Conservation (phyloP, 2,797 vertebrate species). For the Numenius phaeopus region DNA sequence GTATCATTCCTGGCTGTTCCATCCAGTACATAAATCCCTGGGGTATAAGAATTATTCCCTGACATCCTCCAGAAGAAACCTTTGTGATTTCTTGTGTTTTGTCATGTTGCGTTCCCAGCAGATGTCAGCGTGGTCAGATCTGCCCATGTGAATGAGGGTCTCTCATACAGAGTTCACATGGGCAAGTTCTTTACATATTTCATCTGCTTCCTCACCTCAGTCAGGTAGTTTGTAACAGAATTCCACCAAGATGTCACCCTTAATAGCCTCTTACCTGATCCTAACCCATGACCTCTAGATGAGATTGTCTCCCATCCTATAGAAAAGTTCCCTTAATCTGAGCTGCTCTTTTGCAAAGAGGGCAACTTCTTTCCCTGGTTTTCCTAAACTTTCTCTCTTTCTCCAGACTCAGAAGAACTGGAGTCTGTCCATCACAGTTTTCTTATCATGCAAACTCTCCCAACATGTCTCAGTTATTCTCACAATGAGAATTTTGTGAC, state of each 20-base stretch:
- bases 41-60: neutral
- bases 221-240: neutral
- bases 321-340: neutral
- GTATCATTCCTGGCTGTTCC: neutral
- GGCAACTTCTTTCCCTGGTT: neutral
- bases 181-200: neutral
- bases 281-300: neutral
- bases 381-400: neutral
- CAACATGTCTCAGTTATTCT: neutral
- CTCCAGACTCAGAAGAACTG: no score
- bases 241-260: neutral
- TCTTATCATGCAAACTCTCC: neutral
- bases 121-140: neutral
- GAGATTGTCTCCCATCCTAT: neutral
- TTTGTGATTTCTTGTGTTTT: neutral
- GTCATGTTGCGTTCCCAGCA: neutral
- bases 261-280: neutral
- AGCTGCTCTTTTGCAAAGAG: neutral
- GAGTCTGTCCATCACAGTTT: neutral
- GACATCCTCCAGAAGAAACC: neutral
- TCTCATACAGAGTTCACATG: neutral
- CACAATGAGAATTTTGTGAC: neutral
- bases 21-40: neutral
- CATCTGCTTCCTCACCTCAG: neutral
- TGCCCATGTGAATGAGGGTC: accelerated